Conservation (phyloP, 2,113 vertebrate species). For the Platysternon megacephalum region DNA sequence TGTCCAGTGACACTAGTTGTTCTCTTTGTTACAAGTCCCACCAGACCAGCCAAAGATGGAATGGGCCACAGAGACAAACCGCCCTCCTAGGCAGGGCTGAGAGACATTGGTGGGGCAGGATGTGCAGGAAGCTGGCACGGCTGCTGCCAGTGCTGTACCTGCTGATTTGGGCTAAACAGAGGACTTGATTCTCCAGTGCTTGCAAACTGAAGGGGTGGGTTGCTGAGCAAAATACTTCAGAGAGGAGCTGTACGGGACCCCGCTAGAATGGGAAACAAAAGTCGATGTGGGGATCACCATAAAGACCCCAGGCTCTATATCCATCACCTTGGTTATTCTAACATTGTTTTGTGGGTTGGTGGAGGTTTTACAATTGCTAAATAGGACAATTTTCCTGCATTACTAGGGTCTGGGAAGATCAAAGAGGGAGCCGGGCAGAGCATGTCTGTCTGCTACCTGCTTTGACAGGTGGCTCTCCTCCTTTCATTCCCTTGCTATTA, state of each 20-base stretch:
- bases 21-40: background rate
- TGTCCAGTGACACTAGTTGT: background rate
- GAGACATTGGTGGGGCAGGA: background rate
- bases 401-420: conserved; percentile 44
- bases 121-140: rapidly evolving
- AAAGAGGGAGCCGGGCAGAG: conserved; percentile 33
- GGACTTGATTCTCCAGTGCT: background rate
- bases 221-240: background rate
- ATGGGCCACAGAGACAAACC: background rate
- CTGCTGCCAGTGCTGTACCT: background rate
- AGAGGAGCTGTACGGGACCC: background rate
- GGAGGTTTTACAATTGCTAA: background rate
- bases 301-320: background rate
- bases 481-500: conserved; percentile 52
- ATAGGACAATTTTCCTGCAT: conserved; percentile 8
- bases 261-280: background rate
- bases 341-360: background rate
- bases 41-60: no score
- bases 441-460: conserved; percentile 56
- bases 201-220: background rate
- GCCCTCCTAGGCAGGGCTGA: background rate
- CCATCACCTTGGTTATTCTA: background rate
- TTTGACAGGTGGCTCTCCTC: conserved; percentile 39
- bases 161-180: background rate
- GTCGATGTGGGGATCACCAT: background rate